A percentile compares a stretch with the other conserved stretches of the same genome.
phyloP scores from a whole-genome alignment of 2,113 vertebrate genomes.

The Corythornis cristatus region DNA sequence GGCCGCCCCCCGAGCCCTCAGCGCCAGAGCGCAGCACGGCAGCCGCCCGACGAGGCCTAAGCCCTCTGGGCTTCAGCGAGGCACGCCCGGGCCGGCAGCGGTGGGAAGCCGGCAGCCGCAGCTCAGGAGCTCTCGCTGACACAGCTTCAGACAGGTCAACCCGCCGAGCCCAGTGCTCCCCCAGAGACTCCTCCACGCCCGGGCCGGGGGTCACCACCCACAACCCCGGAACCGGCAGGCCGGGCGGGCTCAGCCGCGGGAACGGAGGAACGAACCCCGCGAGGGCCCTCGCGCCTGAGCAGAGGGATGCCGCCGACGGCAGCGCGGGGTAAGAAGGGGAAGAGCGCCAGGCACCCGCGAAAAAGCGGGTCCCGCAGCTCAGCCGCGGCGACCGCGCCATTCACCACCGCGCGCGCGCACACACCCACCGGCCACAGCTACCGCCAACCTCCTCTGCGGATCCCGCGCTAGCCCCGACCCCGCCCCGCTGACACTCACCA shows the following conservation, averaged over 20 bases:
- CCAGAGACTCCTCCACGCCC: no score
- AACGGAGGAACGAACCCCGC: not conserved
- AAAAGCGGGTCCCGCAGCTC: no score
- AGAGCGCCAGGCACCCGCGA: not conserved
- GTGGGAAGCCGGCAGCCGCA: no score
- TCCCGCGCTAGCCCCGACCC: not conserved
- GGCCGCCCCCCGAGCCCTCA: not conserved
- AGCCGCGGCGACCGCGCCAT: fast-evolving
- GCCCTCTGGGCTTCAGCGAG: not conserved
- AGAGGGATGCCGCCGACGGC: no score
- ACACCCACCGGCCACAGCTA: not conserved
- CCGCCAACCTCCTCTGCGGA: fast-evolving
- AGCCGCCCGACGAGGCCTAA: not conserved
- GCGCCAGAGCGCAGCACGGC: fast-evolving
- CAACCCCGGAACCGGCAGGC: no score
- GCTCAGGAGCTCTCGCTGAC: no score
- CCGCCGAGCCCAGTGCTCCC: no score
- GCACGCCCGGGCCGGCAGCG: not conserved
- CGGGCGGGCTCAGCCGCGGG: not conserved
- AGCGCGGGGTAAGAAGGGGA: no score
- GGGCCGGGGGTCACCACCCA: no score
- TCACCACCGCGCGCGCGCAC: fast-evolving
- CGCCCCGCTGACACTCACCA: not conserved
- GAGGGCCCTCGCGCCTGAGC: not conserved
- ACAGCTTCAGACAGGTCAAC: no score